Evolutionary conservation across 2,113 vertebrate species (phyloP), one percentile per base, ranked within the genome.

Genomic region (Sitta europaea): DNA sequence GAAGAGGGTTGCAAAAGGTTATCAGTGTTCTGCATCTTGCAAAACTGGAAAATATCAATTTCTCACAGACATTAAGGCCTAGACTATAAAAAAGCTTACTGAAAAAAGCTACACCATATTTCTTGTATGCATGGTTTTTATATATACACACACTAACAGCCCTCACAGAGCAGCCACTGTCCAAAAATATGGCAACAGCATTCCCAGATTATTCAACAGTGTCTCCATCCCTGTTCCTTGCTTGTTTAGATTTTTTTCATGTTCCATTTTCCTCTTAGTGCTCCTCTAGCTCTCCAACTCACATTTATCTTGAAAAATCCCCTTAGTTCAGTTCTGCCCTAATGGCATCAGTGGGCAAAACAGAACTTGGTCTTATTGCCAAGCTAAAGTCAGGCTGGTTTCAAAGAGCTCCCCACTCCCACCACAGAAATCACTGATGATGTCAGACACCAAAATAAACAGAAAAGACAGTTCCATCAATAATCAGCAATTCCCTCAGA

Each of bases 41-140:
- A 93, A 84, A 93, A 83, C 65, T 86, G 79, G 73, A 85, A 80
- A 83, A 84, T 95, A 94, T 75, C 50, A 21, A 88, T 92, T 95
- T 96, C 86, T 86, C 95, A 86, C 76, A 91, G 73, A 79, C 66
- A 94, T 51, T 45, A 80, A 92, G 65, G 58, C 53, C 47, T 82
- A 58, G 62, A 70, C 53, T 85, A 88, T 43, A 77, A 68, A 92
- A 68, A 91, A 43, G 29, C 23, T 86, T 16, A 23, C 21, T 31
- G 2, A 11, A 6, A 48, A 85, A 75, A 45, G 6, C 38, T 29
- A n/a, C 53, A 62, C 18, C 9, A 0, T 65, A 24, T 59, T 55
- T 57, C 12, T 67, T 93, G 59, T 42, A 71, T 82, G 59, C 45
- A 62, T 33, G 63, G n/a, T 36, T 89, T 89, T 70, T 51, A 94